Conservation (phyloP, 2,888 invertebrate species). For the Heterodera filipjevi region DNA sequence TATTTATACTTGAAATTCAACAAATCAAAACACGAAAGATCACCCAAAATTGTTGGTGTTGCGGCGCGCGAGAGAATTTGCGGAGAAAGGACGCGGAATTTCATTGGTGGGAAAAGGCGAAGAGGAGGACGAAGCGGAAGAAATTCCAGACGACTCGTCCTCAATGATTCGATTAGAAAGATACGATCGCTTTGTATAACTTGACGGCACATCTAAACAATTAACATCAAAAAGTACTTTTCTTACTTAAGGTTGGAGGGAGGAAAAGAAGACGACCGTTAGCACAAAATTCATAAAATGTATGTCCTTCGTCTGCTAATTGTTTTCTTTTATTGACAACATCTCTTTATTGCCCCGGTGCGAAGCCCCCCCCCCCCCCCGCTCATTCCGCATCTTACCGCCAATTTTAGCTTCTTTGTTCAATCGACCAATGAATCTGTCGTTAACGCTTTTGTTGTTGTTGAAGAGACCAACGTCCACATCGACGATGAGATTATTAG, state of each 20-base stretch:
- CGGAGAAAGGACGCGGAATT: background rate
- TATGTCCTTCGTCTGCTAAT: too few relatives aligned
- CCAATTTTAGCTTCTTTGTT: background rate
- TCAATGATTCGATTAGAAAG: background rate
- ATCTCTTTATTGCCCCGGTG: too few relatives aligned
- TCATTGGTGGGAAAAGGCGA: background rate
- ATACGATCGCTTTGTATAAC: background rate
- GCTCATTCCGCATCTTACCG: background rate
- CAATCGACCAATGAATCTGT: background rate
- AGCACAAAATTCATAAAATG: background rate
- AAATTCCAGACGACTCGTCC: background rate
- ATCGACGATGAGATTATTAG: background rate
- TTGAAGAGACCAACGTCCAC: background rate
- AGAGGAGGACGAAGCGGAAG: background rate
- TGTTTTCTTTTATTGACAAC: too few relatives aligned
- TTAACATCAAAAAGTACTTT: too few relatives aligned
- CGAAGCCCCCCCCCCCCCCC: too few relatives aligned
- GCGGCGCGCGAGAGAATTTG: background rate
- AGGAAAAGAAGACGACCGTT: too few relatives aligned
- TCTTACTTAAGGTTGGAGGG: too few relatives aligned
- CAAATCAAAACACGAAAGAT: background rate
- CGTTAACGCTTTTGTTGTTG: background rate
- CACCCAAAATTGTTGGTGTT: background rate
- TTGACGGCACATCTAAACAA: background rate
- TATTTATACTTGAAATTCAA: background rate